phyloP scores from a whole-genome alignment of 2,888 invertebrate genomes.

The Protophormia terraenovae region DNA sequence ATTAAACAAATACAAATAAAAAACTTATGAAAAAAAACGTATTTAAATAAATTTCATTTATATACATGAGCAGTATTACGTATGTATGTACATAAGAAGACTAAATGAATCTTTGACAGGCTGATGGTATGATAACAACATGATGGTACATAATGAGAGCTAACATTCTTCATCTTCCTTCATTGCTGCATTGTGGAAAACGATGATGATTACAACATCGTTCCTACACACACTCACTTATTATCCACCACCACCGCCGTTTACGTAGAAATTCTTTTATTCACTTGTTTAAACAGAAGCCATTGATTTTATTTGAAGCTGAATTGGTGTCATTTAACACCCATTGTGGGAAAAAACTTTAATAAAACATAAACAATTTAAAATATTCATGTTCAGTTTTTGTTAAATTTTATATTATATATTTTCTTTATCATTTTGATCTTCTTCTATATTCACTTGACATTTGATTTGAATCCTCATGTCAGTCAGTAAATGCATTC shows the following conservation, averaged over 20 bases:
- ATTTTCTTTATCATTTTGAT: conserved; percentile 35
- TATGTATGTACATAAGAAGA: conserved; percentile 25
- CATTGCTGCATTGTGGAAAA: not conserved
- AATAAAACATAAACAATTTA: conserved; percentile 4
- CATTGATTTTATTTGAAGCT: conserved; percentile 36
- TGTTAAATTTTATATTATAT: not conserved
- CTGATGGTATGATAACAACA: conserved; percentile 62
- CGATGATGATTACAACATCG: not conserved
- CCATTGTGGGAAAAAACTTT: conserved; percentile 39
- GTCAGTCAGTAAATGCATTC: conserved; percentile 55
- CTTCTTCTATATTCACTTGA: conserved; percentile 50
- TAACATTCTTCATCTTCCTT: conserved; percentile 28
- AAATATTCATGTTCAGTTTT: not conserved
- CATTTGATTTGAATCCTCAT: conserved; percentile 66
- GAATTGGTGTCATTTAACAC: conserved; percentile 20
- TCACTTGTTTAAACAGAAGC: conserved; percentile 48
- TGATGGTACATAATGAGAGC: conserved; percentile 43
- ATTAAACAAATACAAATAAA: not conserved
- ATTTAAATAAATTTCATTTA: conserved; percentile 38
- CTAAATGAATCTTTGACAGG: conserved; percentile 50
- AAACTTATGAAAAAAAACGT: conserved; percentile 10
- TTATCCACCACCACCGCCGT: conserved; percentile 1
- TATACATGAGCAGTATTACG: not conserved
- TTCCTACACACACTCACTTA: not conserved
- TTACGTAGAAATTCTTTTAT: too few species aligned